A percentile compares a stretch with the other conserved stretches of the same genome.
Evolutionary conservation across 2,113 vertebrate species (phyloP).

Genomic region (Chamaetylas fuelleborni): DNA sequence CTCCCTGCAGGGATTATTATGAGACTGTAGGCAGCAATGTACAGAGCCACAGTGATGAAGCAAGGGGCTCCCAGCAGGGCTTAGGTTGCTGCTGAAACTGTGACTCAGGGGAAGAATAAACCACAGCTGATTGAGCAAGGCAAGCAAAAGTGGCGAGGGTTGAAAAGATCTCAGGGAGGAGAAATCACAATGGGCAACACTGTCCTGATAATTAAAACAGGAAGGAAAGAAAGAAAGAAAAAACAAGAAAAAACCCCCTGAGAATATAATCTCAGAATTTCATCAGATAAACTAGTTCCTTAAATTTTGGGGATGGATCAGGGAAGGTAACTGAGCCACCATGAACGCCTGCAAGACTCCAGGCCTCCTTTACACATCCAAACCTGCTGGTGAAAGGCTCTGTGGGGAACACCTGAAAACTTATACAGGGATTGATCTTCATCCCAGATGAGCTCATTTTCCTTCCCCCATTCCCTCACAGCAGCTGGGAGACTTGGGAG

Average conservation of each 20-base stretch:
- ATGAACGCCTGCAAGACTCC: background rate
- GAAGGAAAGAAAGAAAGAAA: background rate
- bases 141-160: background rate
- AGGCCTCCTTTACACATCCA: background rate
- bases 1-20: background rate
- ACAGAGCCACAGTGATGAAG: fast-evolving
- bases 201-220: background rate
- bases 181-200: background rate
- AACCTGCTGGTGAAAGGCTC: fast-evolving
- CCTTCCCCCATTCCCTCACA: background rate
- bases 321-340: background rate
- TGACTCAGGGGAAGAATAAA: background rate
- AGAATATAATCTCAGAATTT: background rate
- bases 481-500: background rate
- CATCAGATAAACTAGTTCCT: background rate
- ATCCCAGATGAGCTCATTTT: background rate
- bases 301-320: background rate
- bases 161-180: background rate
- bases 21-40: background rate
- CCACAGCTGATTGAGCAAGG: background rate
- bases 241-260: fast-evolving
- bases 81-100: background rate
- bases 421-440: background rate
- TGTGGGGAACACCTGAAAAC: background rate
- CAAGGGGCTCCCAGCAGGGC: background rate